Conservation (phyloP, 2,113 vertebrate genomes). For the Chaetodon auriga region DNA sequence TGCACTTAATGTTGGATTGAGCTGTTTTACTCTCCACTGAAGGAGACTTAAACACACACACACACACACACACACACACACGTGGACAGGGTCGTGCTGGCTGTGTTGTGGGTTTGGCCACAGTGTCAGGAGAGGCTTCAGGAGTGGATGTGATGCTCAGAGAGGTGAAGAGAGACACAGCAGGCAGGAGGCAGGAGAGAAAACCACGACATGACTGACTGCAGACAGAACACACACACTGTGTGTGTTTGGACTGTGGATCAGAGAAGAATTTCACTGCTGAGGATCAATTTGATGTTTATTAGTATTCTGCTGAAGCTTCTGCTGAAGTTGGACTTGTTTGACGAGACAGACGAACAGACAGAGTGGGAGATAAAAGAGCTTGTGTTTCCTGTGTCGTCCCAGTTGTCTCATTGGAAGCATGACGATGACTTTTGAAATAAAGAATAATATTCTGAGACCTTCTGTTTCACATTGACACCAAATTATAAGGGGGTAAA, state of each 20-base stretch:
- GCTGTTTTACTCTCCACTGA: slow-evolving; percentile 11
- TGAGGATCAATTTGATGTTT: background rate
- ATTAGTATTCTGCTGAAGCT: background rate
- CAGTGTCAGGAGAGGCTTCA: slow-evolving; percentile 15
- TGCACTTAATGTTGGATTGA: background rate
- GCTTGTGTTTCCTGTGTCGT: background rate
- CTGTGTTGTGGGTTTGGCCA: background rate
- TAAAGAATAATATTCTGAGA: background rate
- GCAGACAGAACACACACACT: background rate
- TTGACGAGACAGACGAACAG: background rate
- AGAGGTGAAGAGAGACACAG: background rate
- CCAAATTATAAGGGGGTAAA: background rate
- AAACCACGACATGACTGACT: background rate
- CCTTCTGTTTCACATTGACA: background rate
- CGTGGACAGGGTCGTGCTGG: slow-evolving; percentile 3
- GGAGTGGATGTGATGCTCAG: background rate
- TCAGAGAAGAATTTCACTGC: background rate
- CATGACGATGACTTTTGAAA: background rate
- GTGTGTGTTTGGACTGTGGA: slow-evolving; percentile 20
- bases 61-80: too few species aligned
- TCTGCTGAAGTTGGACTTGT: background rate
- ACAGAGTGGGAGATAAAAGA: background rate
- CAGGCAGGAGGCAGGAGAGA: background rate
- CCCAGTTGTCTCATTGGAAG: background rate
- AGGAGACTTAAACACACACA: slow-evolving; percentile 11